Evolutionary conservation across 2,113 vertebrate genomes (phyloP).

Genomic region (Channa argus): DNA sequence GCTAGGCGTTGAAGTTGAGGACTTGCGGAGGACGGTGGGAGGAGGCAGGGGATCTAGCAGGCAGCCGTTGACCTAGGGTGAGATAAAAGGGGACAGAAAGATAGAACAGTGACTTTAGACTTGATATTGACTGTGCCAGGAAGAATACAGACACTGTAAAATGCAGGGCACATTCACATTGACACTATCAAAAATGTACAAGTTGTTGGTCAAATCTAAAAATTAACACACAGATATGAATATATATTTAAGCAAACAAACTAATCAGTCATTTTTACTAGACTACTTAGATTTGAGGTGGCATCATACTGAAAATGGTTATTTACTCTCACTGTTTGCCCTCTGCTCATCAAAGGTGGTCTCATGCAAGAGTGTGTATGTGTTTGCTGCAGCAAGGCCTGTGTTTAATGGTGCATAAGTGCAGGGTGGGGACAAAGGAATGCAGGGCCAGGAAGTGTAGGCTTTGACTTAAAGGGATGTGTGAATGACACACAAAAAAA

Average conservation of each 20-base stretch:
- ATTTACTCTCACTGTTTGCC: slow-evolving; percentile 14
- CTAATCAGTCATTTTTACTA: slow-evolving; percentile 5
- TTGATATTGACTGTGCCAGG: background rate
- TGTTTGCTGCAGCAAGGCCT: slow-evolving; percentile 42
- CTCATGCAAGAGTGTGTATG: slow-evolving; percentile 27
- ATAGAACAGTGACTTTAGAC: background rate
- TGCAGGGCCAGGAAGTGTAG: slow-evolving; percentile 75
- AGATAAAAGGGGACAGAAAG: background rate
- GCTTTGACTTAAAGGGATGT: slow-evolving; percentile 70
- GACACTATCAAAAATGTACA: background rate
- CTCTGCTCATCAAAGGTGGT: slow-evolving; percentile 22
- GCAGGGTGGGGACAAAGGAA: slow-evolving; percentile 68
- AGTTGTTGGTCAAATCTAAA: background rate
- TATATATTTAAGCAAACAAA: background rate
- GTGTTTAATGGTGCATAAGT: slow-evolving; percentile 47
- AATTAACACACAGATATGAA: background rate
- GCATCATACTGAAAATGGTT: slow-evolving; percentile 6
- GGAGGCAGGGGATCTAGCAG: slow-evolving; percentile 94
- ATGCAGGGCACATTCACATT: background rate
- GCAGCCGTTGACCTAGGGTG: slow-evolving; percentile 91
- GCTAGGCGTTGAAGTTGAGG: slow-evolving; percentile 91
- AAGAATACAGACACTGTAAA: background rate
- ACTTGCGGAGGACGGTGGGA: slow-evolving; percentile 86
- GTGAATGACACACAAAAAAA: slow-evolving; percentile 57
- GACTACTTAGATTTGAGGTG: background rate